A percentile compares a stretch with the other conserved stretches of the same genome.
Evolutionary conservation across 53 echinoderm and acorn worm species (phyloP).

Genomic region (Apostichopus leukothele): DNA sequence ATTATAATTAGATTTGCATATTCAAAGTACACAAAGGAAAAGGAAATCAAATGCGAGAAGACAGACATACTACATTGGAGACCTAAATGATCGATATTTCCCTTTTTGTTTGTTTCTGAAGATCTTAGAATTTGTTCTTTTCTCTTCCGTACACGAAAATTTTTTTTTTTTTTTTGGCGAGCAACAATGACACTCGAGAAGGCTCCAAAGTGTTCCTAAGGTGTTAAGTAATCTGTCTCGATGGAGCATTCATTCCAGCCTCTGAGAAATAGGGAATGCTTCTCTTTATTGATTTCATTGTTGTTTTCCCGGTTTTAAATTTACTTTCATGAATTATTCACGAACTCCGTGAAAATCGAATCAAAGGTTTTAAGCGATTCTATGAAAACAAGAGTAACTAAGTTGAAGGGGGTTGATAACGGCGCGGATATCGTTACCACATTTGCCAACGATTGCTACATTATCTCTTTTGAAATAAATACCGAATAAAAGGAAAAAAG

Average conservation of each 20-base stretch:
- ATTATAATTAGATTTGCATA: no score
- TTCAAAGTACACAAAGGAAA: no score
- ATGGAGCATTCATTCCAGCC: constrained; percentile 4
- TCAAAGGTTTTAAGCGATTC: background rate
- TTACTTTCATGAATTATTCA: constrained; percentile 31
- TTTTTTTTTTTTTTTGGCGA: background rate
- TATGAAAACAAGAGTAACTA: no score
- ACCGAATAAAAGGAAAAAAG: background rate
- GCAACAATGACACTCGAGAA: background rate
- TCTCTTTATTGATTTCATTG: constrained; percentile 38
- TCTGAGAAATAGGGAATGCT: background rate
- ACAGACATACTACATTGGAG: no score
- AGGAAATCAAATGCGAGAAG: no score
- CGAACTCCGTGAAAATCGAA: constrained; percentile 18
- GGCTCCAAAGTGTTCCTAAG: constrained; percentile 7
- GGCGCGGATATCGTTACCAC: background rate
- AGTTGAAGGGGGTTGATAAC: background rate
- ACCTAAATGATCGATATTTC: no score
- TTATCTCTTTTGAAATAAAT: background rate
- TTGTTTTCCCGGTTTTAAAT: constrained; percentile 24
- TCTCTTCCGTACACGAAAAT: background rate
- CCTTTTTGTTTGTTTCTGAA: no score
- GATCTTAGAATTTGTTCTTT: no score
- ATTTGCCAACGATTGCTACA: background rate
- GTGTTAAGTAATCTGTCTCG: constrained; percentile 28